A percentile compares a stretch with the other conserved stretches of the same genome.
Conservation (phyloP, 2,113 vertebrate species). For the Crotalus helleri region DNA sequence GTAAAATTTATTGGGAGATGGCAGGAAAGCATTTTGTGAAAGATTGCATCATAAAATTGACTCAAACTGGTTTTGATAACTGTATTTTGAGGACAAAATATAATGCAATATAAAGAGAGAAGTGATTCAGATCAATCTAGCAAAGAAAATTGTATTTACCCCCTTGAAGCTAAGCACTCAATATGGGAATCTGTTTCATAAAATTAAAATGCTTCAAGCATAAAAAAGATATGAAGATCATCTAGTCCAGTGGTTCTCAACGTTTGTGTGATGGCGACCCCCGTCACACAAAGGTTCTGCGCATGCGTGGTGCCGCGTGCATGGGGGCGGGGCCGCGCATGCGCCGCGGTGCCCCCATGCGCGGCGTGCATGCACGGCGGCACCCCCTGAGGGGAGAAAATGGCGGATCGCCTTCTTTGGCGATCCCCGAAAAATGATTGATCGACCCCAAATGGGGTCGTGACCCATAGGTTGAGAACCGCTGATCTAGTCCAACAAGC, state of each 20-base stretch:
- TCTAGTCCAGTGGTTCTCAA: background rate
- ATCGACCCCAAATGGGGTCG: too few species aligned
- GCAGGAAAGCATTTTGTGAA: background rate
- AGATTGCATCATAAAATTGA: conserved; percentile 18
- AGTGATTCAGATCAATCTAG: conserved; percentile 20
- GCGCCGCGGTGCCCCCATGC: too few species aligned
- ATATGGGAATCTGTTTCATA: conserved; percentile 26
- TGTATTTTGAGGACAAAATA: conserved; percentile 18
- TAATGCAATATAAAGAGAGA: conserved; percentile 27
- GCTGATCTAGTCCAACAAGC: conserved; percentile 10
- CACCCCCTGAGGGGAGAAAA: too few species aligned
- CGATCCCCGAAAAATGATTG: too few species aligned
- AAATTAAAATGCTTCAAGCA: background rate
- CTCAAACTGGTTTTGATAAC: conserved; percentile 19
- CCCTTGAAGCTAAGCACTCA: conserved; percentile 28
- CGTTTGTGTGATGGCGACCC: too few species aligned
- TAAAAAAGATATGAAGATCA: conserved; percentile 5
- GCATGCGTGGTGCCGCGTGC: too few species aligned
- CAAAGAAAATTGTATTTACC: conserved; percentile 22
- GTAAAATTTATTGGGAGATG: conserved; percentile 15
- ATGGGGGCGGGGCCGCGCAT: too few species aligned
- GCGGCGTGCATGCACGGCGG: too few species aligned
- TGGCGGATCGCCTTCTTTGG: too few species aligned
- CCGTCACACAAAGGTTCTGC: too few species aligned
- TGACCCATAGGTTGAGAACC: too few species aligned